Evolutionary conservation across 1,140 invertebrate genomes (phyloP), one percentile per base, ranked within the genome.

Genomic region (Harpegnathos saltator): DNA sequence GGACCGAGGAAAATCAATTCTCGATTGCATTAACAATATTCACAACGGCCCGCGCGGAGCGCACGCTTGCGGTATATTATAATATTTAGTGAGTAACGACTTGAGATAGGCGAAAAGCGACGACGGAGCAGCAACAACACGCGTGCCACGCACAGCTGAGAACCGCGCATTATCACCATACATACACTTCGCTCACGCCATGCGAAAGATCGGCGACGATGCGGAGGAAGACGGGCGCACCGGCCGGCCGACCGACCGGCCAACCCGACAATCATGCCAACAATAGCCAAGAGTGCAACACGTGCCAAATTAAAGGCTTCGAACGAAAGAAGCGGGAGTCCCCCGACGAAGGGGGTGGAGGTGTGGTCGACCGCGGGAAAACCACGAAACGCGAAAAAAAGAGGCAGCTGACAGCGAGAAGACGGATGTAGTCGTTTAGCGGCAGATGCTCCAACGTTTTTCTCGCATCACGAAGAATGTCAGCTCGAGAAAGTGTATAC

Each of bases 251-350:
- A 52, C 14, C 38, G 33, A 29, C 69, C 1, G 65, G 62, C 61
- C 68, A 74, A 85, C 86, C 92, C 92, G 89, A 92, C 91, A 93
- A 93, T 93, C 91, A 93, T 89, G 89, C 77, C 89, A 93, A 92
- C 92, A 92, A 92, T 92, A 91, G 91, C 91, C 89, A 91, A 91
- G 92, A 91, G 90, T 91, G 87, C 89, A 92, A 91, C 90, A 92
- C 92, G 91, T 93, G 92, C 92, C 90, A 93, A 93, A 93, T 93
- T 93, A 92, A 92, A 93, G 92, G 92, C 89, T 91, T 90, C 73
- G 90, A 50, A 85, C 58, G 58, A 81, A 87, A 87, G 75, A 82
- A 84, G 61, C 68, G 48, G 65, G 85, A 62, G 82, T 73, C 54
- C 56, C 52, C 56, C 73, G 86, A 83, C 54, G 69, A 9, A 44